Conservation (phyloP, 2,888 invertebrate genomes). For the Psylliodes chrysocephalus region DNA sequence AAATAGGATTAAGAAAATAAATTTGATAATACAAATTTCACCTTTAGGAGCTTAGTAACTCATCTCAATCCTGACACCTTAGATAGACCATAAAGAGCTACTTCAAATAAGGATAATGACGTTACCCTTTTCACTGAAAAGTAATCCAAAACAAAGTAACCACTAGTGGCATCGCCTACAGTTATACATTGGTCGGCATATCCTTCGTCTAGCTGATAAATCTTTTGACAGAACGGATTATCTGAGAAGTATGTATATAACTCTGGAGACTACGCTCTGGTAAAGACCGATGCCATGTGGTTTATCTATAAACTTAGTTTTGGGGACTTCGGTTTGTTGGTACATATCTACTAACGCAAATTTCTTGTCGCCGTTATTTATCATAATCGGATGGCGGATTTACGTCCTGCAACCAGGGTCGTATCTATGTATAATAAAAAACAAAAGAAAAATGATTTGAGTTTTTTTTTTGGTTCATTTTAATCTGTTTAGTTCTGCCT, state of each 20-base stretch:
- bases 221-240: conserved; percentile 35
- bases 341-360: not conserved
- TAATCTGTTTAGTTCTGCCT: too few species aligned
- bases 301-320: conserved; percentile 15
- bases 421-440: too few species aligned
- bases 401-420: too few species aligned
- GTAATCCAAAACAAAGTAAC: not conserved
- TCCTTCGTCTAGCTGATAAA: conserved; percentile 39
- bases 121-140: not conserved
- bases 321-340: not conserved
- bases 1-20: too few species aligned
- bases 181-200: conserved; percentile 5
- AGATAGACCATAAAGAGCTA: too few species aligned
- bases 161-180: conserved; percentile 3
- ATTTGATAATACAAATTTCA: too few species aligned
- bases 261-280: not conserved
- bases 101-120: not conserved
- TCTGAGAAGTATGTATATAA: conserved; percentile 9
- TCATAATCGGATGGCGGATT: not conserved
- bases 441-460: too few species aligned
- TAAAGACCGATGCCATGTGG: conserved; percentile 5
- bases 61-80: too few species aligned
- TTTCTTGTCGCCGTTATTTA: not conserved
- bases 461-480: too few species aligned
- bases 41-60: too few species aligned